These are phyloP conservation scores for Plectrocnemia conspersa DNA, from an alignment of 1,140 invertebrate species.

Conservation along the genomic window DNA sequence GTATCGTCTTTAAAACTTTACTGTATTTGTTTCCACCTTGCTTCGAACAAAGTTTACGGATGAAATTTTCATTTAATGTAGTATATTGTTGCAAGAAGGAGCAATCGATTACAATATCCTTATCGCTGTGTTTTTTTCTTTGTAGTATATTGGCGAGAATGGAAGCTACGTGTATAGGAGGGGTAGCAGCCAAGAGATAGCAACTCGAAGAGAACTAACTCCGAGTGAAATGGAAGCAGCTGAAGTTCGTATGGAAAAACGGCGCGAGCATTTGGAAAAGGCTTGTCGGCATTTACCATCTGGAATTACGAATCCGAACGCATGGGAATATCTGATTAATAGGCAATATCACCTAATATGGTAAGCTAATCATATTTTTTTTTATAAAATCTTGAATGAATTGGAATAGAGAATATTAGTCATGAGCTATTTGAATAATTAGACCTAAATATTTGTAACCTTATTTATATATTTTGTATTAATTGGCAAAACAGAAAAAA, in stretches of 20 bases:
- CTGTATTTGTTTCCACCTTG: too few relatives aligned
- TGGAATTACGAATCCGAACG: slow-evolving; percentile 61
- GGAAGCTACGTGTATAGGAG: slow-evolving; percentile 27
- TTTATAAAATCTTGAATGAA: too few relatives aligned
- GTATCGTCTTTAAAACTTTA: too few relatives aligned
- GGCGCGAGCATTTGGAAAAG: slow-evolving; percentile 43
- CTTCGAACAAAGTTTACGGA: too few relatives aligned
- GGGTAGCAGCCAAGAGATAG: slow-evolving; percentile 5
- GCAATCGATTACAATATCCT: neutral
- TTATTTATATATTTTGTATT: too few relatives aligned
- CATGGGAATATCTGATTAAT: slow-evolving; percentile 81
- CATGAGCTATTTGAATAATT: too few relatives aligned
- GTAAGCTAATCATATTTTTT: slow-evolving; percentile 38
- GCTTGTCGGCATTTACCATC: slow-evolving; percentile 33
- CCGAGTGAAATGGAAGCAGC: slow-evolving; percentile 26
- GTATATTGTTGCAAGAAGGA: neutral
- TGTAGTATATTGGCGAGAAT: slow-evolving; percentile 30
- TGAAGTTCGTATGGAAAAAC: slow-evolving; percentile 42
- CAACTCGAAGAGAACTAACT: slow-evolving; percentile 21
- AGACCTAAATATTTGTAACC: too few relatives aligned
- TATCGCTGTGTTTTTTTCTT: slow-evolving; percentile 6
- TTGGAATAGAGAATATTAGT: too few relatives aligned
- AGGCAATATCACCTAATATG: slow-evolving; percentile 74
- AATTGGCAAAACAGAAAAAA: too few relatives aligned
- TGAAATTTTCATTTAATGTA: too few relatives aligned